Base-by-base conservation (phyloP, 2,888 invertebrate species). In the Cecidostiba fungosa region DNA sequence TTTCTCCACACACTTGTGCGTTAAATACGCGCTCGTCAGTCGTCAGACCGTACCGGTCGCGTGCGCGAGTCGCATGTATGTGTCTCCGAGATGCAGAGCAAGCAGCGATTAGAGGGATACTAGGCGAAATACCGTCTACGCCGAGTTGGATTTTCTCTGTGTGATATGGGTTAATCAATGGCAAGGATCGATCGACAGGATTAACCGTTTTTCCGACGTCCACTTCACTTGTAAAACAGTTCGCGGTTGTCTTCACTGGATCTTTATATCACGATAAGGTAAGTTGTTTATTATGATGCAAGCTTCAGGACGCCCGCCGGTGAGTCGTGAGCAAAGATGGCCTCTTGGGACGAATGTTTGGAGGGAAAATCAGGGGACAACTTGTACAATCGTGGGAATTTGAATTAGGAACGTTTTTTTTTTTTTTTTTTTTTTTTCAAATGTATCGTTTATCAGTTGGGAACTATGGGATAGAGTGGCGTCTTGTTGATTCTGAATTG, bases 161-260 rank as follows among this genome's bases (percentile, higher is more conserved):
- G 76, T 32, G 32, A 76, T 59, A 59, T 76, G 54, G 76, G 76
- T 54, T 54, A 76, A 76, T 66, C 26, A 47, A 36, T 2, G 54
- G 8, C 32, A 10, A 3, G 10, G 50, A 16, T 10, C 50, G 50
- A 43, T 26, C 39, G 39, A n/a, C 69, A 43, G 36, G 23, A 39
- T 80, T 70, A 32, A 14, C 3, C 19, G 32, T 39, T 72, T 39
- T 54, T 19, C 79, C 39, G 79, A 54, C 72, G 36, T n/a, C 79
- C 54, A 50, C 14, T 6, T 26, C 26, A 39, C 23, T 59, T 19
- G 50, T 50, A 19, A 50, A 59, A 39, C 23, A 26, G 39, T 14
- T 73, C 80, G 26, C 3, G 16, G 10, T 73, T 73, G 54, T 59
- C 43, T 77, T 29, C 26, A 16, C 16, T 66, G 66, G 66, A 14